phyloP scores from a whole-genome alignment of 1,140 invertebrate species.

The Episyrphus balteatus region DNA sequence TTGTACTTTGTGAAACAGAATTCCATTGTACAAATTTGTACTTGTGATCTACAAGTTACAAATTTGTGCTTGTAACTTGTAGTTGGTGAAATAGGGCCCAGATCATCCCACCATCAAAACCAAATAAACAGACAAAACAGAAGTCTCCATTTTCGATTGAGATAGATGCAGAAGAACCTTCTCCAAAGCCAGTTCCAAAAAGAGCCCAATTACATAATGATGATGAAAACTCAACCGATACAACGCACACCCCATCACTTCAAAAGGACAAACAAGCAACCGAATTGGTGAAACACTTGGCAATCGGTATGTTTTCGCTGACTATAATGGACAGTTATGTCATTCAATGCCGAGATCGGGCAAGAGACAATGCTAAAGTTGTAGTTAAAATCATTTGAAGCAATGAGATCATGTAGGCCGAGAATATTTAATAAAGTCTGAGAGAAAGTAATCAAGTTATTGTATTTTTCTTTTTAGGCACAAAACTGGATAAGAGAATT shows the following conservation, averaged over 20 bases:
- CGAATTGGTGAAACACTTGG: conserved; percentile 92
- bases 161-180: too few species aligned
- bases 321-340: conserved; percentile 98
- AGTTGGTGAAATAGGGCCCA: too few species aligned
- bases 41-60: too few species aligned
- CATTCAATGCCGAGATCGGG: conserved; percentile 82
- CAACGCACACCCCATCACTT: not conserved
- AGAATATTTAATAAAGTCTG: not conserved
- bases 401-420: conserved; percentile 94
- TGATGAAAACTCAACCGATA: too few species aligned
- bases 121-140: too few species aligned
- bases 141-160: too few species aligned
- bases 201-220: too few species aligned
- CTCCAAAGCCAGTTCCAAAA: too few species aligned
- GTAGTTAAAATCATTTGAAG: conserved; percentile 99
- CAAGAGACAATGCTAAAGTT: conserved; percentile 77
- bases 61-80: too few species aligned
- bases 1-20: too few species aligned
- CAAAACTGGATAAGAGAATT: conserved; percentile 93
- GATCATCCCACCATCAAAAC: too few species aligned
- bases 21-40: too few species aligned
- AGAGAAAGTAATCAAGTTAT: not conserved
- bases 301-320: conserved; percentile 87
- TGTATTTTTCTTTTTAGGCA: conserved; percentile 62
- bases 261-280: not conserved